phyloP scores from a whole-genome alignment of 2,113 vertebrate genomes.

The Rhinoderma darwinii region DNA sequence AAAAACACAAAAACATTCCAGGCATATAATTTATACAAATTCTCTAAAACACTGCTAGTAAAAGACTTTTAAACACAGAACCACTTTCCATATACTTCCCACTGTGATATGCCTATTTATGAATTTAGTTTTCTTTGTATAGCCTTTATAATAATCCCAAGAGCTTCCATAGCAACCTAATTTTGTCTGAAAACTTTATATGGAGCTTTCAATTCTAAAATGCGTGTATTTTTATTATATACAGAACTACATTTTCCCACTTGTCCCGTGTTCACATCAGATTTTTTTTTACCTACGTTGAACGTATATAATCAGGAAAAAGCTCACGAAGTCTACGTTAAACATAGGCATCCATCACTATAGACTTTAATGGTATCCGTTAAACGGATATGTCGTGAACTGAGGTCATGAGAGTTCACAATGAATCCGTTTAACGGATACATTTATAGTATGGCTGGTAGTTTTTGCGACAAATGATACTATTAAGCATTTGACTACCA shows the following conservation, averaged over 20 bases:
- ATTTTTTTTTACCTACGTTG: no score
- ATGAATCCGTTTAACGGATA: no score
- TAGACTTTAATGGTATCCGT: no score
- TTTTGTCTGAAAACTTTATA: not conserved
- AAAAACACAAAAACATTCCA: not conserved
- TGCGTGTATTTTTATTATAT: not conserved
- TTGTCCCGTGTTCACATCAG: no score
- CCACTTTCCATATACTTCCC: not conserved
- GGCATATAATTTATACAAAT: not conserved
- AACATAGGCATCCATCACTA: no score
- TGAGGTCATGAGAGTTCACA: no score
- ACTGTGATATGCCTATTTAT: not conserved
- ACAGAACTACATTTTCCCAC: not conserved
- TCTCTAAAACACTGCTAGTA: not conserved
- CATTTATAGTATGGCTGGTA: no score
- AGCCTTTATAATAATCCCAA: not conserved
- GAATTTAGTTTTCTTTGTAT: not conserved
- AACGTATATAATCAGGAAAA: no score
- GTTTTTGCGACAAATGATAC: no score
- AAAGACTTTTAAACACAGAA: not conserved
- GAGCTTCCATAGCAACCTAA: constrained; percentile 6
- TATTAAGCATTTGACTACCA: no score
- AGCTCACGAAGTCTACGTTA: no score
- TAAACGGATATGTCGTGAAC: no score
- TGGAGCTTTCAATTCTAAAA: not conserved